phyloP scores from a whole-genome alignment of 2,113 vertebrate species.

The Tachysurus vachellii region DNA sequence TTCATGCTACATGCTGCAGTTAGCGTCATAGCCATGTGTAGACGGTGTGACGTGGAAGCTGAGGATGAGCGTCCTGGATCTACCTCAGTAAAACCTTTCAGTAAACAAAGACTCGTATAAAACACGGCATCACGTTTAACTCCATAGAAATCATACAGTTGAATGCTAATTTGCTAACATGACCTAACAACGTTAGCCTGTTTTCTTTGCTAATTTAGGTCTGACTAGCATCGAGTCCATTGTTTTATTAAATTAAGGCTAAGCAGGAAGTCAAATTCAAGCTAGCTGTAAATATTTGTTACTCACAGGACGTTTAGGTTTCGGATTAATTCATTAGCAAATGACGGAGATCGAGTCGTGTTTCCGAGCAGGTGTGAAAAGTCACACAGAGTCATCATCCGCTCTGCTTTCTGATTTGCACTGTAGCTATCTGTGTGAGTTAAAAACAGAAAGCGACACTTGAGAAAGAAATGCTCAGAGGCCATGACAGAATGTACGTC shows the following conservation, averaged over 20 bases:
- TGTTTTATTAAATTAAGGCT: not conserved
- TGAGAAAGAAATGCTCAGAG: not conserved
- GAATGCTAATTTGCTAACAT: not conserved
- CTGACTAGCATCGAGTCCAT: not conserved
- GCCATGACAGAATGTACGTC: not conserved
- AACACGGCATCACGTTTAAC: not conserved
- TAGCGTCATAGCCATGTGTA: not conserved
- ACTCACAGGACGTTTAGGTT: not conserved
- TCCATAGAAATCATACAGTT: not conserved
- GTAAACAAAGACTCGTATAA: too few relatives aligned
- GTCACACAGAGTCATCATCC: too few relatives aligned
- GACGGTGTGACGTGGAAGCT: not conserved
- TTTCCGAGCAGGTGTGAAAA: not conserved
- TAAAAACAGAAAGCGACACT: not conserved
- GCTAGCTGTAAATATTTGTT: not conserved
- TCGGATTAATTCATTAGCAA: not conserved
- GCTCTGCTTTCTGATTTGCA: too few relatives aligned
- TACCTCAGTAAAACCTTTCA: too few relatives aligned
- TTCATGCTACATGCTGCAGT: not conserved
- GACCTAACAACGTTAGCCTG: not conserved
- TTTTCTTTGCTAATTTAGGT: not conserved
- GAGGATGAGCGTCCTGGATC: too few relatives aligned
- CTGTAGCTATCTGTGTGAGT: too few relatives aligned
- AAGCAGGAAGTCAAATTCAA: not conserved
- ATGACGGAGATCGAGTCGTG: not conserved